These are phyloP conservation scores for Bilobella aurantiaca DNA, from an alignment of 1,140 invertebrate species.

Conservation along the genomic window DNA sequence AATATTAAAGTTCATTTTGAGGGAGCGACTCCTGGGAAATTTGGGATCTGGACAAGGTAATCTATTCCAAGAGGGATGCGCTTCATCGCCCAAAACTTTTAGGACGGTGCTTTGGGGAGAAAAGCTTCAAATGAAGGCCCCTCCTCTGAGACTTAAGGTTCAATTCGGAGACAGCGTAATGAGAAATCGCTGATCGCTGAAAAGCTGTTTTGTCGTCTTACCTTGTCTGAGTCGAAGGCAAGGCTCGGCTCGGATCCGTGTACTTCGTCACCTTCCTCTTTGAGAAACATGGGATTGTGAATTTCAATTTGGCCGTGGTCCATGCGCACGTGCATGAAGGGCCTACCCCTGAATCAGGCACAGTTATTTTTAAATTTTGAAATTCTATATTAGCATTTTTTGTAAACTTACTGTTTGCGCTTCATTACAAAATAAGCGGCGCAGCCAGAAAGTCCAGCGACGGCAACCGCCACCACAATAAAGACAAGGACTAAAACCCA, in stretches of 20 bases:
- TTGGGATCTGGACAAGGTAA: neutral
- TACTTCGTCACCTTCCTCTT: slow-evolving; percentile 54
- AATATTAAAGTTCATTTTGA: neutral
- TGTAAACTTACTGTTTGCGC: slow-evolving; percentile 30
- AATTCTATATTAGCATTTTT: too few relatives aligned
- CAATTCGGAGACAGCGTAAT: neutral
- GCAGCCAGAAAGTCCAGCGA: slow-evolving; percentile 31
- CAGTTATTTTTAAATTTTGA: too few relatives aligned
- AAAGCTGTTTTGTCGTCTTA: too few relatives aligned
- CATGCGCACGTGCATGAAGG: slow-evolving; percentile 66
- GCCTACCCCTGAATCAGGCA: slow-evolving; percentile 47
- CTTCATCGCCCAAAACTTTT: too few relatives aligned
- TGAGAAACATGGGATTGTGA: slow-evolving; percentile 71
- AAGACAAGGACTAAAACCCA: slow-evolving; percentile 36
- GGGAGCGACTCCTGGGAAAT: neutral
- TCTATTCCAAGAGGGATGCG: neutral
- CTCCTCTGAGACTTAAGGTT: neutral
- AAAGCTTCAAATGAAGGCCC: neutral
- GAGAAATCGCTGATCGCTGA: too few relatives aligned
- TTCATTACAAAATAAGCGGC: slow-evolving; percentile 33
- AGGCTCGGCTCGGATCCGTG: slow-evolving; percentile 45
- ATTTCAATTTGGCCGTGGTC: slow-evolving; percentile 64
- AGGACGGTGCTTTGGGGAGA: too few relatives aligned
- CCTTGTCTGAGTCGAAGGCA: slow-evolving; percentile 50
- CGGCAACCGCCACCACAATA: slow-evolving; percentile 32